Base-by-base conservation (phyloP, 2,113 vertebrate genomes). In the Misgurnus anguillicaudatus region DNA sequence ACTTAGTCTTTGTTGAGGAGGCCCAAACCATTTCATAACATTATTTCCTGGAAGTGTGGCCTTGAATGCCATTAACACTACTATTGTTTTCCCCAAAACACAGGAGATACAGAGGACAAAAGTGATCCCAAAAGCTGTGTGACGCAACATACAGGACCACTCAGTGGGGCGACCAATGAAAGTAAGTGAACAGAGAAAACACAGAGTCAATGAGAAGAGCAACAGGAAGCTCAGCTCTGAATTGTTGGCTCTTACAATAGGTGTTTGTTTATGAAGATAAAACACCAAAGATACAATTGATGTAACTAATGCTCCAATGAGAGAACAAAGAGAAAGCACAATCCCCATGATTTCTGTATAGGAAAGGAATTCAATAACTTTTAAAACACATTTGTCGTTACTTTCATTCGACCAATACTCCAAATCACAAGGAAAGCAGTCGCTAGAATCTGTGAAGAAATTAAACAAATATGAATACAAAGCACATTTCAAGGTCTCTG, bases 191-290 rank as follows among this genome's bases (percentile, higher is more conserved):
- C 42, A 45, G 42, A 45, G 42, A 45, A 45, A 45, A 45, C 42
- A 45, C 6, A 45, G 42, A 9, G 42, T 10, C 42, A 45, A 6
- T 8, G 42, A 45, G 42, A 45, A 45, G 42, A 45, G 42, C 42
- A 45, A 10, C 42, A 45, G 42, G 42, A 45, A 45, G 42, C 42
- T 45, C 42, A 45, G 42, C 42, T 45, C 42, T 45, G 42, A 45
- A 10, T 45, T 45, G 42, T 45, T 45, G 42, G 42, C 42, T 45
- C 42, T 45, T 7, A 45, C 42, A 45, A 45, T 10, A 45, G 42
- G 51, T 55, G 51, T 55, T 55, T 55, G 14, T 55, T 55, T 55
- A n/a, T 55, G 51, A 55, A 55, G 51, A 55, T 55, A 55, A 55
- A 55, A 55, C 51, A 55, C 51, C 17, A 55, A 55, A 55, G 1